phyloP scores from a whole-genome alignment of 2,888 invertebrate species.

The Synergus laeviventris region DNA sequence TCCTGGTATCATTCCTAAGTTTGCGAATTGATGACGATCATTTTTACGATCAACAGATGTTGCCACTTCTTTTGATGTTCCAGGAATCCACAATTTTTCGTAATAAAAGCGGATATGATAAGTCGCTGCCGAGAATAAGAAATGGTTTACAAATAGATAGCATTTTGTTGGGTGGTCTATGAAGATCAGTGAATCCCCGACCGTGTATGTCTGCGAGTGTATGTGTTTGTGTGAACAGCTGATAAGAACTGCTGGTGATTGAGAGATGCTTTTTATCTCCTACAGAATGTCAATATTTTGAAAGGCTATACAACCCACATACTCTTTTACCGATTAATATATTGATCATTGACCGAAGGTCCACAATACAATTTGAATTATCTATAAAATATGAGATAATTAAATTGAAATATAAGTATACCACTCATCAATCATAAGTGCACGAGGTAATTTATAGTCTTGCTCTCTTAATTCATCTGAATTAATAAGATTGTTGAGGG shows the following conservation, averaged over 20 bases:
- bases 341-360: conserved; percentile 9
- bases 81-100: not conserved
- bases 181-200: not conserved
- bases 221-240: not conserved
- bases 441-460: too few species aligned
- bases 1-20: not conserved
- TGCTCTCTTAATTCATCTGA: too few species aligned
- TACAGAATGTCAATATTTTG: conserved; percentile 59
- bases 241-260: conserved; percentile 37
- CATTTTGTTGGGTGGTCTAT: not conserved
- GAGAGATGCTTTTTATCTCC: conserved; percentile 49
- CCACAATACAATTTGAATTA: not conserved
- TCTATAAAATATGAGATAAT: not conserved
- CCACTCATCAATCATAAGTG: not conserved
- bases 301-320: conserved; percentile 39
- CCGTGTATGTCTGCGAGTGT: too few species aligned
- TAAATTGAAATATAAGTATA: not conserved
- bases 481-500: too few species aligned
- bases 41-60: not conserved
- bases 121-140: not conserved
- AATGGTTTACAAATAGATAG: not conserved
- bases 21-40: not conserved
- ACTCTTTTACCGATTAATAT: not conserved
- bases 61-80: not conserved
- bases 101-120: not conserved